Evolutionary conservation across 2,113 vertebrate species (phyloP).

Genomic region (Syngnathus scovelli): DNA sequence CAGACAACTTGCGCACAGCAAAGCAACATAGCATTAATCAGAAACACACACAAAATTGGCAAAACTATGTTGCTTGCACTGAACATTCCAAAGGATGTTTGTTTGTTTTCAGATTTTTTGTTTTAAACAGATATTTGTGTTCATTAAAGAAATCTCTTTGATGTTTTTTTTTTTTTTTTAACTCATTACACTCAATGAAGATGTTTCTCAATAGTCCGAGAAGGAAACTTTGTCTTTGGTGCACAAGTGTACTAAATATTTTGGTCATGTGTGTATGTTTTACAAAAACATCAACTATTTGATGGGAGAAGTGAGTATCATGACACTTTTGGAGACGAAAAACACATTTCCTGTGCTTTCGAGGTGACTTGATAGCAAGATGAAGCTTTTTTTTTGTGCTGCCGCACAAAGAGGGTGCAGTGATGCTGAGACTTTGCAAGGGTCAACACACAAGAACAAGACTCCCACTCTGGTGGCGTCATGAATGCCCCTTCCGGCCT

Average conservation of each 20-base stretch:
- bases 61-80: not conserved
- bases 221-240: no score
- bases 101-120: no score
- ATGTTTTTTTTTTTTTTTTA: no score
- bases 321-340: not conserved
- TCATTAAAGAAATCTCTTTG: no score
- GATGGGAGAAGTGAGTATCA: no score
- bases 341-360: constrained; percentile 8
- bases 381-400: constrained; percentile 12
- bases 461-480: constrained; percentile 41
- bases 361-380: not conserved
- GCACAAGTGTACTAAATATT: no score
- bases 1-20: constrained; percentile 36
- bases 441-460: constrained; percentile 63
- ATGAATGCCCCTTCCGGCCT: constrained; percentile 51
- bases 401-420: constrained; percentile 52
- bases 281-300: no score
- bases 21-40: constrained; percentile 46
- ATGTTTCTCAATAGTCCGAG: no score
- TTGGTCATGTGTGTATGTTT: no score
- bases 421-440: constrained; percentile 62
- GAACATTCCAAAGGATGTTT: no score
- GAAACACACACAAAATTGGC: constrained; percentile 45
- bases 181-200: no score
- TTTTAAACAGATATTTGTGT: no score